phyloP scores from a whole-genome alignment of 2,113 vertebrate genomes.

The Plestiodon gilberti region DNA sequence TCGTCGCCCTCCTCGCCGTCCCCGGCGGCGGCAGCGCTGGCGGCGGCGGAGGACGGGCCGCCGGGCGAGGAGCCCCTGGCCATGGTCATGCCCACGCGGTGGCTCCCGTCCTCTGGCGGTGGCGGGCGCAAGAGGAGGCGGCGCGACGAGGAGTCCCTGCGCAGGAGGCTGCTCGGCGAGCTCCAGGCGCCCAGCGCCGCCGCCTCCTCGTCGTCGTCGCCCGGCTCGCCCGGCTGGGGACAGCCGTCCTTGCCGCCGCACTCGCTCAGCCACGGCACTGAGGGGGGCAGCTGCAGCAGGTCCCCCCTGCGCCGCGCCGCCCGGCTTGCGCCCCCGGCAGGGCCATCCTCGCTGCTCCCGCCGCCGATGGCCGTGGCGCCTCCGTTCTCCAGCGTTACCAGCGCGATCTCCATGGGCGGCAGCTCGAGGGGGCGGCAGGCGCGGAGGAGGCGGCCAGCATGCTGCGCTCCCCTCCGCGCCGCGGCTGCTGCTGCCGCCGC shows the following conservation, averaged over 20 bases:
- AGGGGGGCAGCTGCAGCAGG: slow-evolving; percentile 67
- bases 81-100: slow-evolving; percentile 47
- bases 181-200: slow-evolving; percentile 1
- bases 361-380: slow-evolving; percentile 76
- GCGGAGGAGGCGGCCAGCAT: slow-evolving; percentile 62
- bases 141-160: not conserved
- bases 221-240: slow-evolving; percentile 38
- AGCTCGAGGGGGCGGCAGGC: slow-evolving; percentile 71
- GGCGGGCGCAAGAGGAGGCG: not conserved
- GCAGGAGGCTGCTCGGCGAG: not conserved
- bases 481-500: not conserved
- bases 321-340: slow-evolving; percentile 43
- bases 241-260: slow-evolving; percentile 60
- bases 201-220: not conserved
- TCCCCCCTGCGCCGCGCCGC: slow-evolving; percentile 62
- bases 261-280: slow-evolving; percentile 63
- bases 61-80: not conserved
- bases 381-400: slow-evolving; percentile 91
- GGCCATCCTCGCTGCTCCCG: slow-evolving; percentile 69
- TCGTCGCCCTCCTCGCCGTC: slow-evolving; percentile 34
- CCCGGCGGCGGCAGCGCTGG: slow-evolving; percentile 36
- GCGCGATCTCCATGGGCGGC: slow-evolving; percentile 87
- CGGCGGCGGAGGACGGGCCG: not conserved
- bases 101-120: slow-evolving; percentile 47
- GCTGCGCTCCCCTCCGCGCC: slow-evolving; percentile 53